Base-by-base conservation (phyloP, 2,888 invertebrate species). In the Pachymerium ferrugineum region DNA sequence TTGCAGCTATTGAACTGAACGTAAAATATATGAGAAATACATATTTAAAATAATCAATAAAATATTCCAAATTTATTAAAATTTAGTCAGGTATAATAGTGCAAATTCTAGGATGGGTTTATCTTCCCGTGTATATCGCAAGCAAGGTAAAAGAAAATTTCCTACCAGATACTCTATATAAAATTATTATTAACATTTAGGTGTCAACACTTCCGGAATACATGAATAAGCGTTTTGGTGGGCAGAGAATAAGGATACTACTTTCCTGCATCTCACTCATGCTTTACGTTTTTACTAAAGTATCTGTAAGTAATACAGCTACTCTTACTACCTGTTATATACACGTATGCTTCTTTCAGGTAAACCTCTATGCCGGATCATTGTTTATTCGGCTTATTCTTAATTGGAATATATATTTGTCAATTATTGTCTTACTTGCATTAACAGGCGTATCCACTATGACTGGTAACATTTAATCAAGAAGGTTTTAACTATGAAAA, bases 1-100 rank as follows among this genome's bases (percentile, higher is more conserved):
- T 85, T 14, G 85, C 83, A 0, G 84, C 84, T 6, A 85, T 84
- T 80, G 85, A 85, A 78, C 79, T 85, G 72, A 85, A 84, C 77
- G 83, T 83, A n/a, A n/a, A n/a, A n/a, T n/a, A n/a, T n/a, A n/a
- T n/a, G n/a, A n/a, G n/a, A n/a, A n/a, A n/a, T n/a, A n/a, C n/a
- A n/a, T n/a, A n/a, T n/a, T n/a, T n/a, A n/a, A n/a, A n/a, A n/a
- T n/a, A n/a, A n/a, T n/a, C n/a, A n/a, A n/a, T n/a, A n/a, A n/a
- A n/a, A n/a, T n/a, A n/a, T n/a, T n/a, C n/a, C n/a, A n/a, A n/a
- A n/a, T n/a, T n/a, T n/a, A n/a, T n/a, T n/a, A n/a, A n/a, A n/a
- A n/a, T n/a, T n/a, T n/a, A 84, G 82, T 83, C 84, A 1, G 78
- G 83, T 71, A 78, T 82, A n/a, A 79, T 83, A 47, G 76, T 84